Evolutionary conservation across 2,888 invertebrate species (phyloP), one percentile per base, ranked within the genome.

Genomic region (Hydraecia micacea): DNA sequence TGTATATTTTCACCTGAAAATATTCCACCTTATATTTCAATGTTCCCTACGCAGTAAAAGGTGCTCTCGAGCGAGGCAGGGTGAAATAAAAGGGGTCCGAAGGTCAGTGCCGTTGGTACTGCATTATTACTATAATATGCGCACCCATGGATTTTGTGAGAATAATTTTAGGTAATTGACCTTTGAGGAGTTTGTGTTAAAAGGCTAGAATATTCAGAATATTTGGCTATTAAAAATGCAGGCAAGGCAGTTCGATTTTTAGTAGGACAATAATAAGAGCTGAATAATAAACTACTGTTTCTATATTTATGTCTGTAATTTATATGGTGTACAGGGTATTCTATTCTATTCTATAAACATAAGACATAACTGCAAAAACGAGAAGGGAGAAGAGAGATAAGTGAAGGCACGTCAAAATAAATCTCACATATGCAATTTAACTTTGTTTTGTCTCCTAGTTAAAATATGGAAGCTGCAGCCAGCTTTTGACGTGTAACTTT

Each of bases 51-150:
- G 58, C 49, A 55, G 74, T 68, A 62, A 77, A 83, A 79, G 58
- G 78, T 77, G 81, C 70, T 67, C 63, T 81, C 65, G 77, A 77
- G 75, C 75, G 78, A 81, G 71, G 21, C 58, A 58, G 70, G 70
- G 66, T 63, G 46, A 81, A 87, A 79, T 83, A 77, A 81, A 83
- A 81, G 81, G 87, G 87, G n/a, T 63, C 13, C 67, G 85, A 87
- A 87, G 84, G 84, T 87, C 84, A 87, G 36, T 69, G 74, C 60
- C 73, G 69, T 58, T 69, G 67, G 62, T 68, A 74, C 28, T 81
- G 74, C 75, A 74, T 68, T 68, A 69, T 79, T 67, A 80, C 77
- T 83, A 78, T 80, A 76, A 74, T 68, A 75, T 75, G 73, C 65
- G 76, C 58, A 32, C 46, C 81, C 39, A 66, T 75, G 71, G 46